Evolutionary conservation across 2,888 invertebrate species (phyloP), one percentile per base, ranked within the genome.

Genomic region (Rosalia funebris): DNA sequence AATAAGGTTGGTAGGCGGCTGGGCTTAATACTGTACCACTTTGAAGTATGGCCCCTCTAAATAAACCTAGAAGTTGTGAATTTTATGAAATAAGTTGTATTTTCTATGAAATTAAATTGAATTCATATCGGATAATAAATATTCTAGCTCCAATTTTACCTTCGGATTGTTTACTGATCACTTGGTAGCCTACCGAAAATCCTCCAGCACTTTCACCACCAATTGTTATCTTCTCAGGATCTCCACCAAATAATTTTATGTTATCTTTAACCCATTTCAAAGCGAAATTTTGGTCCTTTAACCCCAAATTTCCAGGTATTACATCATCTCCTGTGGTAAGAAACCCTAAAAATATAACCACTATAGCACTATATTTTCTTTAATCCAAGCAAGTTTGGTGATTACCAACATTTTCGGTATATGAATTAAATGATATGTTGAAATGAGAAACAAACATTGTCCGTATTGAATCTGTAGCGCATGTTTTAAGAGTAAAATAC

Each of bases 201-300:
- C 42, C 50, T 7, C 60, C 60, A 4, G 56, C 37, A 15, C 60
- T 56, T 7, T 14, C 19, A 5, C 60, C 60, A 36, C 36, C 31
- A 39, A 56, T 32, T 0, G 60, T 60, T 10, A 56, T 20, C 12
- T 39, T 45, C 9, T 56, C 41, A 19, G 50, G 48, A 17, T 60
- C 60, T 10, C 60, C 60, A 9, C 60, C 60, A 42, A 60, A 60
- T n/a, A 45, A 37, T n/a, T 55, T 17, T 16, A 60, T 60, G 41
- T 60, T 60, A 14, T 42, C 16, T 15, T 50, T n/a, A 1, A 56
- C 52, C 60, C 60, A 60, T 17, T 25, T 15, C 5, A 60, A 0
- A 7, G 60, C 60, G 14, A 45, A 37, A 5, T 37, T 10, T 46
- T 41, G 48, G 19, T 60, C 60, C 34, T 50, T 56, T 17, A 56